These are phyloP conservation scores for Rostratula benghalensis DNA, from an alignment of 2,113 vertebrate species.

Conservation along the genomic window DNA sequence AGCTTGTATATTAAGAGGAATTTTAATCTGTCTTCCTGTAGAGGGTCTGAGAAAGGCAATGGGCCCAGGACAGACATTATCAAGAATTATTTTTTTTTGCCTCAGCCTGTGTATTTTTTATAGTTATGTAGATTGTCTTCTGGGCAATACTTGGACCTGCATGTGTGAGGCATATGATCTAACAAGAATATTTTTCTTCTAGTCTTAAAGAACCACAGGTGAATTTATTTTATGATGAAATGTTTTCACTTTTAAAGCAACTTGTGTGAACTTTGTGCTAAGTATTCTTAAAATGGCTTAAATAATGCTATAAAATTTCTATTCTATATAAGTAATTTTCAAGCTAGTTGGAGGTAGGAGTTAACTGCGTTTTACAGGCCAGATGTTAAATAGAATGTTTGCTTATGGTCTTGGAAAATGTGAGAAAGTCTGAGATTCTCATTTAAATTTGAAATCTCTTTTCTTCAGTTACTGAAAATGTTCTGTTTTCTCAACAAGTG, in stretches of 20 bases:
- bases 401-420: neutral
- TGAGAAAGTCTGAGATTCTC: neutral
- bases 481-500: neutral
- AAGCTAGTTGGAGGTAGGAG: neutral
- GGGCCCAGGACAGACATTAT: neutral
- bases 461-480: accelerated
- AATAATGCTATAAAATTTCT: neutral
- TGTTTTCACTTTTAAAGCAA: neutral
- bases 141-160: neutral
- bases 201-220: neutral
- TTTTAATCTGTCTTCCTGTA: neutral
- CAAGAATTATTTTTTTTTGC: neutral
- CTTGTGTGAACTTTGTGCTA: neutral
- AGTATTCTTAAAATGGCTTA: neutral
- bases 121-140: neutral
- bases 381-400: neutral
- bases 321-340: neutral
- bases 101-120: neutral
- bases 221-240: neutral
- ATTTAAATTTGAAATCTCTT: neutral
- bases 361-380: neutral
- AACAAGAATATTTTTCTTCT: neutral
- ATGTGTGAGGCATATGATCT: neutral
- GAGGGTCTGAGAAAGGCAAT: neutral
- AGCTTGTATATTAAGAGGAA: neutral